These are phyloP conservation scores for Corbicula japonica DNA, from an alignment of 2,888 invertebrate species.

Conservation along the genomic window DNA sequence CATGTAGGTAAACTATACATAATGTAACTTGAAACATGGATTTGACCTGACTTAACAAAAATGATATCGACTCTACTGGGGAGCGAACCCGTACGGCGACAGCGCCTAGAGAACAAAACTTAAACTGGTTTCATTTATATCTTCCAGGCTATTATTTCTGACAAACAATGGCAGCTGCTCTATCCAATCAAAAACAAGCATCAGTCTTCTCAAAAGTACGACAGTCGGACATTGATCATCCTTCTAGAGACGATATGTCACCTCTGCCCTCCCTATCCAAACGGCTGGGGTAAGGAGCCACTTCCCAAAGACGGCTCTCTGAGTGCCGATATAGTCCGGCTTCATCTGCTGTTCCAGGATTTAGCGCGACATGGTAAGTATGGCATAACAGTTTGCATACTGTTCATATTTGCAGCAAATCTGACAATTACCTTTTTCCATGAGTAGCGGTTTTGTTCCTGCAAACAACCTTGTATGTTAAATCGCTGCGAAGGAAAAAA, in stretches of 20 bases:
- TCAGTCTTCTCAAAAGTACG: slow-evolving; percentile 76
- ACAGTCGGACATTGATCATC: slow-evolving; percentile 74
- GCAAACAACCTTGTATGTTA: too few relatives aligned
- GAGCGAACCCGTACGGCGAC: too few relatives aligned
- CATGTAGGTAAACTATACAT: too few relatives aligned
- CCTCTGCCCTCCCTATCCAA: slow-evolving; percentile 83
- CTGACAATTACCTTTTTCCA: too few relatives aligned
- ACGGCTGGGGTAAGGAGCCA: slow-evolving; percentile 82
- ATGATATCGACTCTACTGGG: too few relatives aligned
- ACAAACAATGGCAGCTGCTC: slow-evolving; percentile 76
- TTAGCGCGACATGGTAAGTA: slow-evolving; percentile 66
- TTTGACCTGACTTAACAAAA: too few relatives aligned
- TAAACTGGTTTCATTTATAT: background rate
- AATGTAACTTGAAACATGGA: too few relatives aligned
- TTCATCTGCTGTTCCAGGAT: slow-evolving; percentile 73
- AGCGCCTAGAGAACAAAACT: too few relatives aligned
- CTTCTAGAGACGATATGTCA: slow-evolving; percentile 82
- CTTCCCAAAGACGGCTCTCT: slow-evolving; percentile 77
- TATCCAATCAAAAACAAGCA: slow-evolving; percentile 75
- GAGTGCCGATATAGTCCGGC: slow-evolving; percentile 81
- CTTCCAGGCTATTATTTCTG: slow-evolving; percentile 64
- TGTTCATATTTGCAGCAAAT: too few relatives aligned
- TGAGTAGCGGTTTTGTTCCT: too few relatives aligned
- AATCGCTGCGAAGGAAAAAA: too few relatives aligned
- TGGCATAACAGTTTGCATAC: background rate